phyloP scores from a whole-genome alignment of 2,888 invertebrate species.

The Zelleria hepariella region DNA sequence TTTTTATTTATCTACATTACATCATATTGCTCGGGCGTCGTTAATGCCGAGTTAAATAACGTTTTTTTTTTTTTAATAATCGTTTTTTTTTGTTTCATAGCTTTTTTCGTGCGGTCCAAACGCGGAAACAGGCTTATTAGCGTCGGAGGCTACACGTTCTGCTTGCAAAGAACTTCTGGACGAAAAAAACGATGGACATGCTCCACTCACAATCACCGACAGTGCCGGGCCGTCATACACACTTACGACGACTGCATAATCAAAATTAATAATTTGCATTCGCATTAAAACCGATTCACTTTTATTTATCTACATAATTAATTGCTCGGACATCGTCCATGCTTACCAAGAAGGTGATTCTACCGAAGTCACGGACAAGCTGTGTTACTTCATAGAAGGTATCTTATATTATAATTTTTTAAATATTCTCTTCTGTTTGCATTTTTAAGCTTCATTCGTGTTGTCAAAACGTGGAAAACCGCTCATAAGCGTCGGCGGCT shows the following conservation, averaged over 20 bases:
- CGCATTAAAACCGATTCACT: no score
- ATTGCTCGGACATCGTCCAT: no score
- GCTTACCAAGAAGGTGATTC: no score
- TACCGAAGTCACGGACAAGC: no score
- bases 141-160: conserved; percentile 22
- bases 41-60: no score
- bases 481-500: neutral
- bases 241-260: conserved; percentile 21
- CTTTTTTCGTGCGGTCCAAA: conserved; percentile 20
- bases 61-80: no score
- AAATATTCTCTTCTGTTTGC: no score
- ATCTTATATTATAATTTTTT: neutral
- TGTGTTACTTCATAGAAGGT: no score
- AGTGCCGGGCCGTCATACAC: conserved; percentile 16
- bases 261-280: conserved; percentile 16
- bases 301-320: no score
- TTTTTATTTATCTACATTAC: no score
- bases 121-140: conserved; percentile 19
- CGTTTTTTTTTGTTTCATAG: neutral
- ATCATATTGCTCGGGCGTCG: no score
- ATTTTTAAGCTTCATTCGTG: neutral
- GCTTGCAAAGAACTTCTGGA: conserved; percentile 13
- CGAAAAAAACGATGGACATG: conserved; percentile 18
- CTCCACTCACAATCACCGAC: neutral
- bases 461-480: neutral